These are phyloP conservation scores for Probaryconus sp. DNA, from an alignment of 1,140 invertebrate species.

Conservation along the genomic window DNA sequence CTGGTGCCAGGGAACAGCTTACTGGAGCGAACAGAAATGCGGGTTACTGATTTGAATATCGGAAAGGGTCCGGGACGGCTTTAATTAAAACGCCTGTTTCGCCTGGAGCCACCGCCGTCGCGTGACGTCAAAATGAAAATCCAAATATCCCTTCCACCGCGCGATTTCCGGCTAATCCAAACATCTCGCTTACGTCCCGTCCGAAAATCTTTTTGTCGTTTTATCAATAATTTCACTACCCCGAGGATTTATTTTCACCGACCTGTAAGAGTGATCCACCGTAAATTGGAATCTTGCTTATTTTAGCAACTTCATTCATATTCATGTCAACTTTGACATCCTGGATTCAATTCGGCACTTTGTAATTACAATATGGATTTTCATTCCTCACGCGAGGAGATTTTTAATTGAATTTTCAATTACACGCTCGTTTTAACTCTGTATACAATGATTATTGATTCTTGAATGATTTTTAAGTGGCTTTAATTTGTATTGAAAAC, in stretches of 20 bases:
- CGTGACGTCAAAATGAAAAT: slow-evolving; percentile 69
- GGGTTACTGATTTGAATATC: slow-evolving; percentile 72
- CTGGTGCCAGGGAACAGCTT: slow-evolving; percentile 61
- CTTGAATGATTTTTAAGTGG: too few relatives aligned
- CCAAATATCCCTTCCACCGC: slow-evolving; percentile 64
- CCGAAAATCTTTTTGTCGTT: slow-evolving; percentile 46
- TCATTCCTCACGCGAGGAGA: slow-evolving; percentile 26
- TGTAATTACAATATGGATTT: slow-evolving; percentile 50
- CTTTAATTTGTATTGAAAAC: too few relatives aligned
- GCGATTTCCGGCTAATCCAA: slow-evolving; percentile 57
- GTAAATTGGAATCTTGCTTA: slow-evolving; percentile 58
- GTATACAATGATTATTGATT: too few relatives aligned
- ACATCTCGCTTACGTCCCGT: slow-evolving; percentile 9
- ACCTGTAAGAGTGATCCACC: slow-evolving; percentile 41
- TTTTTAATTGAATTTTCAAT: slow-evolving; percentile 55
- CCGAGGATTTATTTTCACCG: slow-evolving; percentile 35
- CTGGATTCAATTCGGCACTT: slow-evolving; percentile 24
- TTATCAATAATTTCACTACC: slow-evolving; percentile 62
- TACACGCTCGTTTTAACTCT: slow-evolving; percentile 10
- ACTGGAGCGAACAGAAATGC: slow-evolving; percentile 64
- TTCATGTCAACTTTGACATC: slow-evolving; percentile 56
- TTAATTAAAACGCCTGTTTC: slow-evolving; percentile 75
- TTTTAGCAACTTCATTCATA: slow-evolving; percentile 53
- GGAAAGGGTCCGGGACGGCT: slow-evolving; percentile 62
- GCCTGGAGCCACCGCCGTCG: slow-evolving; percentile 40